Percentiles rank a stretch among this genome's conserved stretches.
Evolutionary conservation across 30 jellyfish, hydroid and myxozoan genomes (phyloP).

Genomic region (Aurelia sp.): DNA sequence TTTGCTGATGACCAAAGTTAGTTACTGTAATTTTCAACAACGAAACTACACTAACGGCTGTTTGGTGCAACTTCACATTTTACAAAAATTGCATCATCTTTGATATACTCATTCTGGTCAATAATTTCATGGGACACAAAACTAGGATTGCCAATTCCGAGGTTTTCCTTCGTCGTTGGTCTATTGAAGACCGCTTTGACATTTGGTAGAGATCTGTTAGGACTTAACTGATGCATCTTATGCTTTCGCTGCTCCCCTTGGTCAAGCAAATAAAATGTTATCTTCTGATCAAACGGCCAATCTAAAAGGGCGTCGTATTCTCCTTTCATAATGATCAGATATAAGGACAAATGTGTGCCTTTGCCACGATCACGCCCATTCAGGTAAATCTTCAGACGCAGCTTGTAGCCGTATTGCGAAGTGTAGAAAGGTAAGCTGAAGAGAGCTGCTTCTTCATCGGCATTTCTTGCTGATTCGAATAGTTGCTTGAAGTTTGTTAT

Average conservation of each 20-base stretch:
- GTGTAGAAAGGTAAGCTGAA: constrained; percentile 95
- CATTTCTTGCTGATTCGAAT: constrained; percentile 80
- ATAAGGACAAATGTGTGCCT: constrained; percentile 94
- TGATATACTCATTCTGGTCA: constrained; percentile 81
- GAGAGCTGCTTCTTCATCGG: constrained; percentile 93
- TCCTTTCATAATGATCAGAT: constrained; percentile 94
- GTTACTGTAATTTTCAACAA: background rate
- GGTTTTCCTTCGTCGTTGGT: constrained; percentile 86
- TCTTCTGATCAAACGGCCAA: constrained; percentile 96
- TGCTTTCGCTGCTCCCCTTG: constrained; percentile 94
- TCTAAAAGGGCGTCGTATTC: constrained; percentile 89
- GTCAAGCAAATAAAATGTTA: constrained; percentile 85
- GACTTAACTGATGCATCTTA: constrained; percentile 94
- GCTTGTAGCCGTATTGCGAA: constrained; percentile 94
- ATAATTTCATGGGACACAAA: constrained; percentile 94
- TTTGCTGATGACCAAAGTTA: background rate
- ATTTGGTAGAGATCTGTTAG: constrained; percentile 92
- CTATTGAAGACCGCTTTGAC: constrained; percentile 95
- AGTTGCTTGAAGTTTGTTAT: constrained; percentile 81
- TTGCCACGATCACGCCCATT: constrained; percentile 98
- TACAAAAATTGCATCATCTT: constrained; percentile 82
- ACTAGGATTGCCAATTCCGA: constrained; percentile 97
- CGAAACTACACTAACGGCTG: constrained; percentile 6
- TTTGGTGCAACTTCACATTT: constrained; percentile 90
- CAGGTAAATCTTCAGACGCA: constrained; percentile 81